Percentiles rank a stretch among this genome's conserved stretches.
Evolutionary conservation across 1,140 invertebrate species (phyloP).

Genomic region (Ridgeia piscesae): DNA sequence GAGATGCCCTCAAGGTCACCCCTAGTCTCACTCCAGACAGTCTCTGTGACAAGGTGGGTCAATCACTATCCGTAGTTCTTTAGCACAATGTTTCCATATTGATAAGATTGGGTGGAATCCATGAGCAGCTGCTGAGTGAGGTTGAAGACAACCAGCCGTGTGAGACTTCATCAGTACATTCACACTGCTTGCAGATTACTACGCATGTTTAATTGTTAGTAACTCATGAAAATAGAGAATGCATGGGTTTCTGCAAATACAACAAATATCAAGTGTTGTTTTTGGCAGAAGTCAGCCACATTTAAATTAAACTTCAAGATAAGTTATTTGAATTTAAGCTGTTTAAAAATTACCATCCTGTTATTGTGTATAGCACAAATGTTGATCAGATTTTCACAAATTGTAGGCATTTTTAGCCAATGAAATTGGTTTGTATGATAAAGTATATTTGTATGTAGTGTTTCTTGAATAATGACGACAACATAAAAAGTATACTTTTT

Average conservation of each 20-base stretch:
- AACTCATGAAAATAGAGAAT: no score
- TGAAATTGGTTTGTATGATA: no score
- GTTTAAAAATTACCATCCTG: no score
- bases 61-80: background rate
- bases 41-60: background rate
- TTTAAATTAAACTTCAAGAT: background rate
- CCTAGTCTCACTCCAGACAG: conserved; percentile 54
- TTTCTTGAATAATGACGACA: no score
- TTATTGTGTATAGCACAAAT: no score
- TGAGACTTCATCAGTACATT: background rate
- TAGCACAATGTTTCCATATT: background rate
- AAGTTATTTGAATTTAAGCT: background rate
- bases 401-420: no score
- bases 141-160: background rate
- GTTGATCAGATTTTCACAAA: background rate
- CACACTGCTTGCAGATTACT: background rate
- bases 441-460: no score
- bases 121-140: background rate
- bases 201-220: background rate
- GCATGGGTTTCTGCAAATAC: background rate
- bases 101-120: background rate
- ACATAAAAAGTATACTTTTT: no score
- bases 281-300: background rate
- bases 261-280: background rate
- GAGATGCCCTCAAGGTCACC: conserved; percentile 58